These are phyloP conservation scores for Battus philenor DNA, from an alignment of 1,140 invertebrate genomes.

Conservation along the genomic window DNA sequence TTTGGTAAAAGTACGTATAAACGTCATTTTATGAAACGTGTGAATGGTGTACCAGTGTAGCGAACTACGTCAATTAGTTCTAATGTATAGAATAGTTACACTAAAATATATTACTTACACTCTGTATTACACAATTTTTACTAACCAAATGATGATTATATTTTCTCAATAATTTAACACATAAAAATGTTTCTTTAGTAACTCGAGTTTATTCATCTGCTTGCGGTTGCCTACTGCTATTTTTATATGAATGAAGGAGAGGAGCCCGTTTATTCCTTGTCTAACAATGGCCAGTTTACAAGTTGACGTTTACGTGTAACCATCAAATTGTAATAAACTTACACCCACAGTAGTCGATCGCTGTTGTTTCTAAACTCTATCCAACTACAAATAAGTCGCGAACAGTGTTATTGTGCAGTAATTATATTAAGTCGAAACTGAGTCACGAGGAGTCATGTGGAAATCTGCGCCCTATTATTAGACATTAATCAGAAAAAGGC, in stretches of 20 bases:
- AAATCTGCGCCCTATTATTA: conserved; percentile 69
- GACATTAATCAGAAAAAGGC: conserved; percentile 73
- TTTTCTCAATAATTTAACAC: no score
- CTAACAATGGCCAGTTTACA: conserved; percentile 8
- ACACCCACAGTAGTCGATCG: conserved; percentile 35
- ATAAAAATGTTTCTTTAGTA: no score
- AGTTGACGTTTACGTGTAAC: conserved; percentile 17
- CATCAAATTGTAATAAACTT: conserved; percentile 26
- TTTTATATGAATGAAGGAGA: no score
- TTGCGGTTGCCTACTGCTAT: no score
- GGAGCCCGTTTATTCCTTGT: not conserved
- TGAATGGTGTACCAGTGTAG: conserved; percentile 27
- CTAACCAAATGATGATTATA: no score
- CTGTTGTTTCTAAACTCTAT: conserved; percentile 29
- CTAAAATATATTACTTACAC: no score
- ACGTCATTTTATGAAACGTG: conserved; percentile 29
- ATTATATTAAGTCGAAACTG: conserved; percentile 49
- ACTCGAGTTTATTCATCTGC: no score
- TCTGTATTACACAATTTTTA: no score
- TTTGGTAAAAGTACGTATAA: conserved; percentile 26
- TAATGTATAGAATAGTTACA: conserved; percentile 12
- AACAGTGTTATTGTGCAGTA: conserved; percentile 44
- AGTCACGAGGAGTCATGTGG: conserved; percentile 61
- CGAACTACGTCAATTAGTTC: conserved; percentile 32
- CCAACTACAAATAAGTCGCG: conserved; percentile 38